phyloP scores from a whole-genome alignment of 2,888 invertebrate genomes.

The Parascotia fuliginaria region DNA sequence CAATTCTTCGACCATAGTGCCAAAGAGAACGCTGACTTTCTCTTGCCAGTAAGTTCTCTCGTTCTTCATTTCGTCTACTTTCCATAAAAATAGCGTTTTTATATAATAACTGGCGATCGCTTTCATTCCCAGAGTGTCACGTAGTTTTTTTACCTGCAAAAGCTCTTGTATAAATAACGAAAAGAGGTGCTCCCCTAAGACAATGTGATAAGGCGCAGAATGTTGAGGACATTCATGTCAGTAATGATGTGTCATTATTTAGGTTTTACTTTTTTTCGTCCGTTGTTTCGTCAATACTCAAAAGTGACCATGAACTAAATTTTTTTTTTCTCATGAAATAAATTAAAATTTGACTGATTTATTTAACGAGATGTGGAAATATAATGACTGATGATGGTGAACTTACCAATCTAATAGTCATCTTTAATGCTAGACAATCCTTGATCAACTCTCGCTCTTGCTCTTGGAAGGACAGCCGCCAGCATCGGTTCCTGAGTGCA shows the following conservation, averaged over 20 bases:
- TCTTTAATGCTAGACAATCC: constrained; percentile 72
- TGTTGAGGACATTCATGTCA: no score
- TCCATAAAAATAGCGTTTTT: constrained; percentile 83
- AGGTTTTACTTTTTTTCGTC: no score
- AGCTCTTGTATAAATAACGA: neutral
- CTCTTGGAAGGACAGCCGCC: constrained; percentile 86
- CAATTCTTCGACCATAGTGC: constrained; percentile 66
- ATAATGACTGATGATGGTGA: no score
- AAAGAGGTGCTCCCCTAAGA: no score
- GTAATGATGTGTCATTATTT: no score
- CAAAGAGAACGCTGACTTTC: constrained; percentile 61
- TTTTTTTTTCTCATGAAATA: no score
- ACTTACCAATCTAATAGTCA: constrained; percentile 73
- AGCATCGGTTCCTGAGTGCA: constrained; percentile 63
- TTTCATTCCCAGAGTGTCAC: constrained; percentile 73
- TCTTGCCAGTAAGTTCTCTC: constrained; percentile 68
- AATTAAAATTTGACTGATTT: no score
- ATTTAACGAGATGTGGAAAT: no score
- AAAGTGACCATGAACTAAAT: no score
- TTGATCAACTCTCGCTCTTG: constrained; percentile 81
- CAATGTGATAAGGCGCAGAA: no score
- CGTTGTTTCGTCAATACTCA: no score
- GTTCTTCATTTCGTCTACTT: constrained; percentile 57
- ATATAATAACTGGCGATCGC: constrained; percentile 85
- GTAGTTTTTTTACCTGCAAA: constrained; percentile 79